A percentile compares a stretch with the other conserved stretches of the same genome.
phyloP scores from a whole-genome alignment of 2,113 vertebrate species.

The Sarotherodon lohbergeri region DNA sequence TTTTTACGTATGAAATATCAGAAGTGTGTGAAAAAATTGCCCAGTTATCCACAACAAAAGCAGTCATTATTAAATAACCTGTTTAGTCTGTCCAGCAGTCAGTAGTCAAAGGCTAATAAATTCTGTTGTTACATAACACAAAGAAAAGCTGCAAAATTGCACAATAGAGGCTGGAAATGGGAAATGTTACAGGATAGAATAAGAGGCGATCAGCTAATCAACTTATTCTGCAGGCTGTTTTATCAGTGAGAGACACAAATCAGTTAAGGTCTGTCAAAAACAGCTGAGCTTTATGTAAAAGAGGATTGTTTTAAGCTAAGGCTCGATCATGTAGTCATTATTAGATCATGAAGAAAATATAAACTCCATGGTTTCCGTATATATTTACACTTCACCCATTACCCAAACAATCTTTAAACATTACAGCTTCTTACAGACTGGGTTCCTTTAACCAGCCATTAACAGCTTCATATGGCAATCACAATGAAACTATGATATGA shows the following conservation, averaged over 20 bases:
- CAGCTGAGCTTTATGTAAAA: background rate
- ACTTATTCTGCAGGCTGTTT: background rate
- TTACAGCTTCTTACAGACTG: background rate
- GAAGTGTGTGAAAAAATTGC: background rate
- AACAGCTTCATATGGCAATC: background rate
- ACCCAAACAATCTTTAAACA: background rate
- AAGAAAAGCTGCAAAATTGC: background rate
- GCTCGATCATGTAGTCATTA: fast-evolving
- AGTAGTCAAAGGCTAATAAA: background rate
- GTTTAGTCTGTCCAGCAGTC: background rate
- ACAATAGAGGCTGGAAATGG: background rate
- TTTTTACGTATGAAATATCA: background rate
- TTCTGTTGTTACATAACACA: background rate
- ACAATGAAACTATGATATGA: no score
- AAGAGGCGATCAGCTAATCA: background rate
- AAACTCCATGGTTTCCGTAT: background rate
- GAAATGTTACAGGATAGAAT: background rate
- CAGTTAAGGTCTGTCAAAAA: background rate
- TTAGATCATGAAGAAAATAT: background rate
- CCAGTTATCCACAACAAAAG: background rate
- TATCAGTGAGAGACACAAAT: background rate
- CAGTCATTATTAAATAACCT: background rate
- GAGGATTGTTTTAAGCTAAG: background rate
- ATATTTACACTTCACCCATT: background rate
- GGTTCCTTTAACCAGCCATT: background rate